Evolutionary conservation across 2,113 vertebrate genomes (phyloP).

Genomic region (Amblyornis subalaris): DNA sequence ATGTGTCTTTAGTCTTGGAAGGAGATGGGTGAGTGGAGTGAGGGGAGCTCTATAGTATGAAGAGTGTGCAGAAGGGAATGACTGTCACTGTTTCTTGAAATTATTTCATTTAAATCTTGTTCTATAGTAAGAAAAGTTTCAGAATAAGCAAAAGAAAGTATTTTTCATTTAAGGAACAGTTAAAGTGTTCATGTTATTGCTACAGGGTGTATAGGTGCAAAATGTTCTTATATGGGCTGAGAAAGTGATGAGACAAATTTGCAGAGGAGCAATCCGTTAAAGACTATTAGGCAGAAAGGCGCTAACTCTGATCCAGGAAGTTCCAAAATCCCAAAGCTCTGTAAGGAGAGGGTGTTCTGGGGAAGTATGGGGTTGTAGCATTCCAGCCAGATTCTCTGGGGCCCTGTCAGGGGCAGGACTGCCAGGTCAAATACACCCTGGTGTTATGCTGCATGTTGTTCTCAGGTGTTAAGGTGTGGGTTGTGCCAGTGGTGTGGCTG

Average conservation of each 20-base stretch:
- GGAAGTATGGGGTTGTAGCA: neutral
- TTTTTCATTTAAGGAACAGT: neutral
- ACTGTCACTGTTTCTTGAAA: neutral
- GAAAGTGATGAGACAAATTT: neutral
- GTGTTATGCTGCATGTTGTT: neutral
- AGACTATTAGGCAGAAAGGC: neutral
- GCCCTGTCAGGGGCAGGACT: neutral
- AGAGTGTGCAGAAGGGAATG: neutral
- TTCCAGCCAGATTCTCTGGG: neutral
- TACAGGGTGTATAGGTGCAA: neutral
- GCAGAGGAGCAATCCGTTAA: neutral
- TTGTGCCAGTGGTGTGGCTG: neutral
- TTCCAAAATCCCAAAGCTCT: neutral
- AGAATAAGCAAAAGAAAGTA: neutral
- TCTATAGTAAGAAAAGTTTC: neutral
- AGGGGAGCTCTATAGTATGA: neutral
- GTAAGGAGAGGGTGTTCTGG: neutral
- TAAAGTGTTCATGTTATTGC: neutral
- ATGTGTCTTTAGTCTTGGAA: neutral
- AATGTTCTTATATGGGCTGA: neutral
- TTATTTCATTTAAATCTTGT: neutral
- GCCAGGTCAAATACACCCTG: neutral
- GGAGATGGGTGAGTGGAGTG: neutral
- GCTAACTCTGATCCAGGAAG: accelerated
- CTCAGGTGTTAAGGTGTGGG: neutral